Evolutionary conservation across 1,140 invertebrate genomes (phyloP).

Genomic region (Platyscapa corneri): DNA sequence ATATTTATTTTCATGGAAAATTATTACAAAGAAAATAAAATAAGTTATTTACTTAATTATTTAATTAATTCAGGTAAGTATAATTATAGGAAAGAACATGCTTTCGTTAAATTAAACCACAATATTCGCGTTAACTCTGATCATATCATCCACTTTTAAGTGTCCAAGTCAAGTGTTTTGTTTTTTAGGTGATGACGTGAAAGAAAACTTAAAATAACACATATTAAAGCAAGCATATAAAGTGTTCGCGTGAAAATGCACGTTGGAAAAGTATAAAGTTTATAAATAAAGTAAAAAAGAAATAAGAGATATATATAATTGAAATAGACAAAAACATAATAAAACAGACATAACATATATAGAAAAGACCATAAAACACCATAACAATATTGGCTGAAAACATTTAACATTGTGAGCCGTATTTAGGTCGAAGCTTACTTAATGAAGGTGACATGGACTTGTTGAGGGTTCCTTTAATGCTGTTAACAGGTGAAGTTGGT

Average conservation of each 20-base stretch:
- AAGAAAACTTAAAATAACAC: no score
- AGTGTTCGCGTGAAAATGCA: neutral
- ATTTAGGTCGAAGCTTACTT: conserved; percentile 66
- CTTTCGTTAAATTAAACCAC: no score
- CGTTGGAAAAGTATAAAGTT: neutral
- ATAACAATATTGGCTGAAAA: neutral
- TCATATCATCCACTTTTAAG: neutral
- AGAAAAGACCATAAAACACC: neutral
- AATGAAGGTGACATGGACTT: conserved; percentile 69
- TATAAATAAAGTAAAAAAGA: neutral
- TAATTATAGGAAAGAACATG: no score
- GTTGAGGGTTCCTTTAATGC: conserved; percentile 58
- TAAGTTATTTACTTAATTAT: no score
- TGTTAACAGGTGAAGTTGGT: conserved; percentile 68
- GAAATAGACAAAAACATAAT: neutral
- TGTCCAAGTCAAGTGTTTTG: neutral
- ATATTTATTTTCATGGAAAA: no score
- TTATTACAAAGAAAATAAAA: no score
- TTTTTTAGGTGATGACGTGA: no score
- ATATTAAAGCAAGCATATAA: neutral
- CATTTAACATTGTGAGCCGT: conserved; percentile 22
- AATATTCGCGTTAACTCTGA: neutral
- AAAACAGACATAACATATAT: neutral
- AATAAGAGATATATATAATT: neutral
- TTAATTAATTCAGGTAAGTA: no score